Evolutionary conservation across 2,888 invertebrate species (phyloP).

Genomic region (Rotaria sp.): DNA sequence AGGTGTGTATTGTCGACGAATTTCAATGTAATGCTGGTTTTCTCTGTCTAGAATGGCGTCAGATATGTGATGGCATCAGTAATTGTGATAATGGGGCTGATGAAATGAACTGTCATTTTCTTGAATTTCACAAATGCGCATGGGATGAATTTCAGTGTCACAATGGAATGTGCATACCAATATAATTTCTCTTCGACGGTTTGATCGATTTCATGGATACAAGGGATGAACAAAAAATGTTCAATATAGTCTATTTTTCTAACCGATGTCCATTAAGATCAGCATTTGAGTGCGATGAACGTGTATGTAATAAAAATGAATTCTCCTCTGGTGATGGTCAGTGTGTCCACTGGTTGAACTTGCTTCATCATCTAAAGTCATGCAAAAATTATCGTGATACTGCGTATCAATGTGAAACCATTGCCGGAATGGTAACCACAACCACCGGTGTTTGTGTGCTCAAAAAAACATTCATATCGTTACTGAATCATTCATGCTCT

Average conservation of each 20-base stretch:
- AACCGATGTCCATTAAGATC: neutral
- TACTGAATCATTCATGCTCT: neutral
- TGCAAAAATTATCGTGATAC: neutral
- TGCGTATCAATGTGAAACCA: neutral
- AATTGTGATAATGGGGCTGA: too few species aligned
- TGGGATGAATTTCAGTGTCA: too few species aligned
- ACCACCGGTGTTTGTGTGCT: neutral
- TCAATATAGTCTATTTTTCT: neutral
- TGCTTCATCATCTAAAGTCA: neutral
- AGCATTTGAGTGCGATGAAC: neutral
- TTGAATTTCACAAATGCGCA: too few species aligned
- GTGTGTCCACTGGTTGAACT: neutral
- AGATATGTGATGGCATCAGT: too few species aligned
- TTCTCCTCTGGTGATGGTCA: neutral
- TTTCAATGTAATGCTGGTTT: too few species aligned
- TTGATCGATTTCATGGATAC: neutral
- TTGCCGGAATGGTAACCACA: neutral
- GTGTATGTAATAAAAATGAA: neutral
- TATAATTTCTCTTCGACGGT: neutral
- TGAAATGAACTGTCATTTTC: too few species aligned
- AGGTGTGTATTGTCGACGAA: too few species aligned
- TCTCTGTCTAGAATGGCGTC: too few species aligned
- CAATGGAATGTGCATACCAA: too few species aligned
- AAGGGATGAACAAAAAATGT: neutral
- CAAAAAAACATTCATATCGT: too few species aligned